Percentiles rank a stretch among this genome's conserved stretches.
phyloP scores from a whole-genome alignment of 2,888 invertebrate genomes.

The Tethea ocularis region DNA sequence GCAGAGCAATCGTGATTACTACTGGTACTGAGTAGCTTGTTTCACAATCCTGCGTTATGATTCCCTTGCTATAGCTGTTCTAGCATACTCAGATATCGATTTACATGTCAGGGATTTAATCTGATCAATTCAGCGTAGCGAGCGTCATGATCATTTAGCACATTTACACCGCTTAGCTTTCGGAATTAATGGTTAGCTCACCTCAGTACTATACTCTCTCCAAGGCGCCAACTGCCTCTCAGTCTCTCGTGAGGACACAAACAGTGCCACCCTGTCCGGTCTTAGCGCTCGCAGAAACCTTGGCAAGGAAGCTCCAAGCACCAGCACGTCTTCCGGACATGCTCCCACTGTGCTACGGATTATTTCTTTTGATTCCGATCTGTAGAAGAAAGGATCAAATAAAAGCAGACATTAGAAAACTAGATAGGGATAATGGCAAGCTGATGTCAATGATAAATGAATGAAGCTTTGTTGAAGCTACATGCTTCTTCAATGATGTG shows the following conservation, averaged over 20 bases:
- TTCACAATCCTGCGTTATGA: too few species aligned
- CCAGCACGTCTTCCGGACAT: constrained; percentile 90
- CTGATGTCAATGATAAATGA: neutral
- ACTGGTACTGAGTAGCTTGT: too few species aligned
- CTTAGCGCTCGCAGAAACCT: constrained; percentile 89
- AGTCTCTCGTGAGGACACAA: constrained; percentile 86
- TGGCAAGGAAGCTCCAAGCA: constrained; percentile 90
- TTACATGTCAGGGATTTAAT: too few species aligned
- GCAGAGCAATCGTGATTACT: too few species aligned
- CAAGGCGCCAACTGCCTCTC: constrained; percentile 88
- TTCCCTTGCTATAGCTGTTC: too few species aligned
- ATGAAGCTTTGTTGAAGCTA: neutral
- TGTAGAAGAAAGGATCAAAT: constrained; percentile 52
- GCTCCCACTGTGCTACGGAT: constrained; percentile 90
- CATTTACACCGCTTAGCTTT: neutral
- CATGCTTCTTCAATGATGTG: neutral
- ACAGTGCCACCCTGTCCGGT: constrained; percentile 86
- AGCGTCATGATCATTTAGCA: too few species aligned
- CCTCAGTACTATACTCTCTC: constrained; percentile 91
- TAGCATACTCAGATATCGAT: too few species aligned
- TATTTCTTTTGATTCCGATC: constrained; percentile 92
- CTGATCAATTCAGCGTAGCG: too few species aligned
- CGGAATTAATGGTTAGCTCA: constrained; percentile 57
- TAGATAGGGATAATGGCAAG: neutral
- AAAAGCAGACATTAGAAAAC: neutral